Evolutionary conservation across 2,113 vertebrate species (phyloP).

Genomic region (Pseudonaja textilis): DNA sequence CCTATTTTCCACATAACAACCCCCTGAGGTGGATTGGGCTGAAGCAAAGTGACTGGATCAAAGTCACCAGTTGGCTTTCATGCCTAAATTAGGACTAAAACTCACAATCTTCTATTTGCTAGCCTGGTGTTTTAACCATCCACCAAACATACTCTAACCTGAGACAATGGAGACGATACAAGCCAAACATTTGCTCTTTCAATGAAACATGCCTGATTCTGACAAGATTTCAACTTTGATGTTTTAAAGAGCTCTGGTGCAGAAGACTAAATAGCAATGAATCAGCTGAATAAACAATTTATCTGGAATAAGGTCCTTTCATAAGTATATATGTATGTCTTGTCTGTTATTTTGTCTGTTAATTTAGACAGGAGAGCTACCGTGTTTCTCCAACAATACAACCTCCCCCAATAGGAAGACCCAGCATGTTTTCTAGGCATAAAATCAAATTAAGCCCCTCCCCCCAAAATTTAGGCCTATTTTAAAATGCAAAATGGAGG

Average conservation of each 20-base stretch:
- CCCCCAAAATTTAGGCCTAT: too few species aligned
- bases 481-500: too few species aligned
- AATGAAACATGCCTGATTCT: not conserved
- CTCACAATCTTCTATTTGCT: not conserved
- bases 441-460: too few species aligned
- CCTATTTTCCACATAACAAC: not conserved
- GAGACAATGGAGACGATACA: not conserved
- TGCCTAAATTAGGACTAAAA: not conserved
- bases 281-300: not conserved
- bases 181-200: not conserved
- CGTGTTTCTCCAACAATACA: too few species aligned
- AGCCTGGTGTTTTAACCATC: not conserved
- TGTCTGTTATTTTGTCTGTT: not conserved
- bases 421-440: too few species aligned
- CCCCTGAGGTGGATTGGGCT: not conserved
- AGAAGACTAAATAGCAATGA: not conserved
- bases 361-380: not conserved
- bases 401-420: too few species aligned
- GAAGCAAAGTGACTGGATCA: not conserved
- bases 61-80: not conserved
- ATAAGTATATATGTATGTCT: not conserved
- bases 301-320: not conserved
- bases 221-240: not conserved
- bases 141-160: not conserved
- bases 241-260: not conserved